phyloP scores from a whole-genome alignment of 2,797 vertebrate genomes.

The Falco peregrinus region DNA sequence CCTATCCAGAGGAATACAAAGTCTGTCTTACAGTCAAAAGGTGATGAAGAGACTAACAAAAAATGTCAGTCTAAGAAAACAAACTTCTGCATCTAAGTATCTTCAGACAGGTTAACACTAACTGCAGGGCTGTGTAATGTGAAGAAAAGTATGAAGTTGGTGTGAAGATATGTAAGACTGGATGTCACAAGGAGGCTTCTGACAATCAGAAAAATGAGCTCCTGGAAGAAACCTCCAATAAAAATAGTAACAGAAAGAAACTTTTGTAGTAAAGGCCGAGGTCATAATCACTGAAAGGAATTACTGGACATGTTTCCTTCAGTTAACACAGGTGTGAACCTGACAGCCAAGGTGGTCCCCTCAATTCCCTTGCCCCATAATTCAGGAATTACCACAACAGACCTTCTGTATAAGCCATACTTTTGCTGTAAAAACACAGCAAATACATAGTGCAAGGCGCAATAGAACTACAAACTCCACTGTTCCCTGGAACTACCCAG shows the following conservation, averaged over 20 bases:
- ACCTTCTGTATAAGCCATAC: not conserved
- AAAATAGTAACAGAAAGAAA: not conserved
- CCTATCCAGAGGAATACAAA: not conserved
- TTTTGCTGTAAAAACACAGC: not conserved
- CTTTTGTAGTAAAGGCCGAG: not conserved
- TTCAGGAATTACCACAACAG: not conserved
- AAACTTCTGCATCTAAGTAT: not conserved
- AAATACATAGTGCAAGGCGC: not conserved
- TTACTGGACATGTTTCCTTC: not conserved
- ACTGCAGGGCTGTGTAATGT: not conserved
- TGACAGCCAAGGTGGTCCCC: not conserved
- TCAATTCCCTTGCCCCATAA: not conserved
- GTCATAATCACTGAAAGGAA: not conserved
- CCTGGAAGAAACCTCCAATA: not conserved
- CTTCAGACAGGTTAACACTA: not conserved
- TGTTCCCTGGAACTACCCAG: not conserved
- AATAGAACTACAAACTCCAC: not conserved
- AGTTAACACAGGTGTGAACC: not conserved
- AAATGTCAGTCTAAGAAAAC: not conserved
- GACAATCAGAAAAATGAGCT: not conserved
- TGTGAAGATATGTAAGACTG: not conserved
- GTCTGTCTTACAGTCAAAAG: not conserved
- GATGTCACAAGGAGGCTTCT: not conserved
- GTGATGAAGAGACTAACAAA: not conserved
- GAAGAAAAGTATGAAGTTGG: not conserved